phyloP scores from a whole-genome alignment of 2,888 invertebrate genomes.

The Scelioninae gen. 1 region DNA sequence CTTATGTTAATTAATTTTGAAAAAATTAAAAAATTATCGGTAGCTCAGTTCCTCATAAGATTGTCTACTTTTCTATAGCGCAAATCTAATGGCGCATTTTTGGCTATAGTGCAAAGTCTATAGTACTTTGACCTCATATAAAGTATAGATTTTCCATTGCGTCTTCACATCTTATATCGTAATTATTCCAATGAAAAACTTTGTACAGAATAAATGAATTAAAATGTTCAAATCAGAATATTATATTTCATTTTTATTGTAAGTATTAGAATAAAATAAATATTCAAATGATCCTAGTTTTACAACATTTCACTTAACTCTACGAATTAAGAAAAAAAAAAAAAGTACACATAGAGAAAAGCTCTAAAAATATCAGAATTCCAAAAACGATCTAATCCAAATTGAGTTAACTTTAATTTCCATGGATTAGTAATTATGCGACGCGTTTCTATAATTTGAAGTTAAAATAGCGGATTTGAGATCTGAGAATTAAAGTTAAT shows the following conservation, averaged over 20 bases:
- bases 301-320: no score
- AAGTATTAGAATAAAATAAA: no score
- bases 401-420: not conserved
- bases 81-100: slow-evolving; percentile 13
- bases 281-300: not conserved
- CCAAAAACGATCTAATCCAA: no score
- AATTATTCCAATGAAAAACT: slow-evolving; percentile 35
- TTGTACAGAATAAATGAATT: slow-evolving; percentile 33
- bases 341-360: no score
- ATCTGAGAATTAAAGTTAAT: slow-evolving; percentile 54
- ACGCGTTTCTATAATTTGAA: slow-evolving; percentile 2
- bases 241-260: no score
- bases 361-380: no score
- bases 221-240: not conserved
- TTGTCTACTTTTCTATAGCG: no score
- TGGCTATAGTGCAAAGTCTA: slow-evolving; percentile 50
- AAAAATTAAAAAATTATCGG: no score
- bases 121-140: slow-evolving; percentile 54
- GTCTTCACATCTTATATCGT: slow-evolving; percentile 26
- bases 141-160: slow-evolving; percentile 49
- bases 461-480: slow-evolving; percentile 23
- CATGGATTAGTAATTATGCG: not conserved
- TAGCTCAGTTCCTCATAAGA: no score
- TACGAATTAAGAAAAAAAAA: no score
- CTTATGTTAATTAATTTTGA: no score